Percentiles rank a stretch among this genome's conserved stretches.
phyloP scores from a whole-genome alignment of 2,888 invertebrate species.

The Argyresthia albistria region DNA sequence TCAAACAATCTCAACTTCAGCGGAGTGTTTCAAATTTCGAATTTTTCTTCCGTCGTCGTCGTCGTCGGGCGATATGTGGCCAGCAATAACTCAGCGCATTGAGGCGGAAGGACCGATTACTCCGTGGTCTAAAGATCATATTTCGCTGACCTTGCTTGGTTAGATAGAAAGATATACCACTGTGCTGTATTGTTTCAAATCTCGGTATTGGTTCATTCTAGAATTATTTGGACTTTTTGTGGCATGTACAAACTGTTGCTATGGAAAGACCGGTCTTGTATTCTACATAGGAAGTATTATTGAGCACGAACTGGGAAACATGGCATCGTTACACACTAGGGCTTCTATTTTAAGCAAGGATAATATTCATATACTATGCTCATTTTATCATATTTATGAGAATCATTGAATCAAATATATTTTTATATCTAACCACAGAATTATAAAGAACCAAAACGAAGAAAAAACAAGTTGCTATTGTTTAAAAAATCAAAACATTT shows the following conservation, averaged over 20 bases:
- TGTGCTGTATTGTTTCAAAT: slow-evolving; percentile 12
- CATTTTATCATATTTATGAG: too few species aligned
- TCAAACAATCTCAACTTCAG: background rate
- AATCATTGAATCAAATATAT: too few species aligned
- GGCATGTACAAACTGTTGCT: too few species aligned
- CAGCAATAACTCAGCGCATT: slow-evolving; percentile 16
- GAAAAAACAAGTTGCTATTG: too few species aligned
- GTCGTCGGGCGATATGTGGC: slow-evolving; percentile 38
- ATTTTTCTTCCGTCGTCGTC: background rate
- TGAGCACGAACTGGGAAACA: too few species aligned
- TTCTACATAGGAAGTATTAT: too few species aligned
- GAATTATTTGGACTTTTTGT: background rate
- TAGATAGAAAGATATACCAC: slow-evolving; percentile 15
- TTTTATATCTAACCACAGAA: background rate
- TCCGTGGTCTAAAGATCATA: slow-evolving; percentile 26
- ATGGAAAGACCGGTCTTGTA: too few species aligned
- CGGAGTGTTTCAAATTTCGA: background rate
- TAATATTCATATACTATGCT: too few species aligned
- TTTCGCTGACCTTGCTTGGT: slow-evolving; percentile 18
- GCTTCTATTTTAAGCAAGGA: background rate
- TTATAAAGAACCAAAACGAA: too few species aligned
- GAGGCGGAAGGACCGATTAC: slow-evolving; percentile 54
- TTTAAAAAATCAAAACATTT: too few species aligned
- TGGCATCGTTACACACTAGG: too few species aligned
- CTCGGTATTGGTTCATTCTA: background rate